Conservation (phyloP, 2,113 vertebrate genomes). For the Diphyllodes magnificus region DNA sequence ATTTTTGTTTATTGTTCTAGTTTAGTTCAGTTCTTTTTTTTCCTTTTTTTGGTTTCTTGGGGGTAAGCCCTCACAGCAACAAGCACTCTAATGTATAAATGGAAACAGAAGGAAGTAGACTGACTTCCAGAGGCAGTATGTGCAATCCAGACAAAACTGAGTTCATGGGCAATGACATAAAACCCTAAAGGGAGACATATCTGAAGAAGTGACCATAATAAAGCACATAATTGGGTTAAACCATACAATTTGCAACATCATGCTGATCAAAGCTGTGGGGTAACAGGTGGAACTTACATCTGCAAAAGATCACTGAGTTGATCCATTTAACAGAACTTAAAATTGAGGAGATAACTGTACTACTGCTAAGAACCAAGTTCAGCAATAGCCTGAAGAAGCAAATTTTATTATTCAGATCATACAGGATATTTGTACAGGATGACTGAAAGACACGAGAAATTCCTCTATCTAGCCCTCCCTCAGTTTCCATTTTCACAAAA, state of each 20-base stretch:
- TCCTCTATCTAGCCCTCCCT: background rate
- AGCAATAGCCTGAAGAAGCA: background rate
- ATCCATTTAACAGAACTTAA: background rate
- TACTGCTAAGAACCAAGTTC: background rate
- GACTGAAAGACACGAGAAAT: background rate
- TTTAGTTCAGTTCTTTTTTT: background rate
- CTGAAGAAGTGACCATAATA: background rate
- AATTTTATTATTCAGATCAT: background rate
- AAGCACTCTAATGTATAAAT: background rate
- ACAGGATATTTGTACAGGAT: background rate
- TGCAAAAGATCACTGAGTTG: background rate
- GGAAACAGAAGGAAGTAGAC: constrained; percentile 17
- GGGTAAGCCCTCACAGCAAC: background rate
- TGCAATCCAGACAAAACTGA: background rate
- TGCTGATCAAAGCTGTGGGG: background rate
- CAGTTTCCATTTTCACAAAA: background rate
- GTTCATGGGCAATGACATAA: background rate
- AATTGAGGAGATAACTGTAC: background rate
- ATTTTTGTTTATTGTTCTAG: background rate
- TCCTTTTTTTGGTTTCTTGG: background rate
- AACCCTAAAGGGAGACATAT: background rate
- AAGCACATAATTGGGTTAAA: background rate
- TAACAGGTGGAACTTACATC: background rate
- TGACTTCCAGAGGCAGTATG: background rate
- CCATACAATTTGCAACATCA: background rate